These are phyloP conservation scores for Patella pellucida DNA, from an alignment of 2,888 invertebrate genomes.

Conservation along the genomic window DNA sequence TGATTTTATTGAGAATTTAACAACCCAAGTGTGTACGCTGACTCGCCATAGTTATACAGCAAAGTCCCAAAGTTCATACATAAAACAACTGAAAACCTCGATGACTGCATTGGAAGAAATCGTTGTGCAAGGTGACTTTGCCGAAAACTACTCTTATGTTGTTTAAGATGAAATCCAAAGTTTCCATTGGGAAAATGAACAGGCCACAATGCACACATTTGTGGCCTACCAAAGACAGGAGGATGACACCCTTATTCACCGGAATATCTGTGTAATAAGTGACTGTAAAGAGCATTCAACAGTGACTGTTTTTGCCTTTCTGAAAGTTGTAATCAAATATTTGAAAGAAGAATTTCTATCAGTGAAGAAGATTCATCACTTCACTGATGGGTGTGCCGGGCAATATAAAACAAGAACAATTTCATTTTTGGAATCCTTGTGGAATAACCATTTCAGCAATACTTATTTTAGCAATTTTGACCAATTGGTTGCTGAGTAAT, in stretches of 20 bases:
- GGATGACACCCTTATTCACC: background rate
- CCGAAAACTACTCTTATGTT: conserved; percentile 16
- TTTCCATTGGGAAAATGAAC: background rate
- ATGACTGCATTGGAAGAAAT: background rate
- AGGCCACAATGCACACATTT: background rate
- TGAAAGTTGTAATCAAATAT: background rate
- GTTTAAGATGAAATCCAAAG: conserved; percentile 19
- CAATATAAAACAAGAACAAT: conserved; percentile 19
- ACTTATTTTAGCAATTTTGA: too few relatives aligned
- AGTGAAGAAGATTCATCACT: conserved; percentile 18
- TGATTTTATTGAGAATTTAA: too few relatives aligned
- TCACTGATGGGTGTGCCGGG: conserved; percentile 13
- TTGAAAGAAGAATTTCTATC: conserved; percentile 10
- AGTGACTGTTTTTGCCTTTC: conserved; percentile 12
- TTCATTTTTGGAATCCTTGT: too few relatives aligned
- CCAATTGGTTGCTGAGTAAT: too few relatives aligned
- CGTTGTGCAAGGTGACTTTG: conserved; percentile 13
- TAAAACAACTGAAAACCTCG: too few relatives aligned
- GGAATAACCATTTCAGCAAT: too few relatives aligned
- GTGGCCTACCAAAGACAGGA: background rate
- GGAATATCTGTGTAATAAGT: background rate
- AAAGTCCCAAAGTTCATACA: conserved; percentile 15
- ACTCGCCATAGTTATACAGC: conserved; percentile 15
- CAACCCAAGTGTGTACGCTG: background rate
- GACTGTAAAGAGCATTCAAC: conserved; percentile 12